These are phyloP conservation scores for Coregonus clupeaformis DNA, from an alignment of 2,113 vertebrate species.

Conservation along the genomic window DNA sequence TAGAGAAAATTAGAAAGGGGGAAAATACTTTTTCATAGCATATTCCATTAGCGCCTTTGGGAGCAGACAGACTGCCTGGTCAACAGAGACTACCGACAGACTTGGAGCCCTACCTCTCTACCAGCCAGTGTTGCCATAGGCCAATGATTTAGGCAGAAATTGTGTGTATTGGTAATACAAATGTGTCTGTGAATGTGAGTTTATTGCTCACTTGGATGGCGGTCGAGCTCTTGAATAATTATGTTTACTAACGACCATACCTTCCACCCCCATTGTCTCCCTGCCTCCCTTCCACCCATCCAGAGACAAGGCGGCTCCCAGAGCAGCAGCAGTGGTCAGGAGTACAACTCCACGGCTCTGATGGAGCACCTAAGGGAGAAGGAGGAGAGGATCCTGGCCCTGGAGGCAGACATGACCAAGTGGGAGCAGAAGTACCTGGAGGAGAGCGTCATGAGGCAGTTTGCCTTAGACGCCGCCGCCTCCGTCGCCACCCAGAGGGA, in stretches of 20 bases:
- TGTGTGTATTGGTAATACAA: neutral
- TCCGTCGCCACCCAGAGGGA: constrained; percentile 94
- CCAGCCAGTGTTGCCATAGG: neutral
- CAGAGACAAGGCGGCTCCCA: constrained; percentile 90
- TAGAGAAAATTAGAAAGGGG: too few species aligned
- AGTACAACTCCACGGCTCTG: constrained; percentile 84
- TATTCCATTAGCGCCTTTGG: constrained; percentile 33
- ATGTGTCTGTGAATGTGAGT: neutral
- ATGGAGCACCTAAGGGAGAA: constrained; percentile 97
- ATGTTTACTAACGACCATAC: too few species aligned
- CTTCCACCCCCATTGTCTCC: neutral
- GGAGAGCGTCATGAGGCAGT: constrained; percentile 98
- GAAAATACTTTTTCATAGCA: too few species aligned
- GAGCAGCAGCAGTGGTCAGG: constrained; percentile 68
- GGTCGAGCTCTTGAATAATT: too few species aligned
- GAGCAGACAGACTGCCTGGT: neutral
- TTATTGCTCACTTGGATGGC: too few species aligned
- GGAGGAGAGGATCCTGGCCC: constrained; percentile 92
- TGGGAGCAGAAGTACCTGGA: constrained; percentile 99
- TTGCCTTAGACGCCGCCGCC: constrained; percentile 92
- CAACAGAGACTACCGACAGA: neutral
- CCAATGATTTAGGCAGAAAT: neutral
- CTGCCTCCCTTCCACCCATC: neutral
- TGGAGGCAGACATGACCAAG: constrained; percentile 99
- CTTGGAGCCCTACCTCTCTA: too few species aligned